These are phyloP conservation scores for Drosophila phalerata DNA, from an alignment of 2,888 invertebrate genomes.

Conservation along the genomic window DNA sequence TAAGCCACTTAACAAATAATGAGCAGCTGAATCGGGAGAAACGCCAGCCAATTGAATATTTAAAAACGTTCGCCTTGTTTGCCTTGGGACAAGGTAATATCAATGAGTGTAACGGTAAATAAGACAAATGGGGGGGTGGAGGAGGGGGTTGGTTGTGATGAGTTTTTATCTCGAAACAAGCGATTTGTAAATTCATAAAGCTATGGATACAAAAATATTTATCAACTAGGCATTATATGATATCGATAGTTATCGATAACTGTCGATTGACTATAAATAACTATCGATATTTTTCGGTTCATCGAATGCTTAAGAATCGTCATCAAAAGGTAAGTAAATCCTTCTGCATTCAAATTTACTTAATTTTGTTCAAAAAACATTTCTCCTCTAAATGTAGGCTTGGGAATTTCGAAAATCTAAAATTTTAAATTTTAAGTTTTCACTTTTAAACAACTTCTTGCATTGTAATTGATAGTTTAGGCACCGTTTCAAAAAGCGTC, in stretches of 20 bases:
- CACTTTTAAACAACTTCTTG: too few species aligned
- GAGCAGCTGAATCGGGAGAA: slow-evolving; percentile 59
- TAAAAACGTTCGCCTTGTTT: slow-evolving; percentile 49
- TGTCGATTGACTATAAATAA: too few species aligned
- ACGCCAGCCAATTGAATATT: slow-evolving; percentile 68
- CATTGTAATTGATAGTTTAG: neutral
- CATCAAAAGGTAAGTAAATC: too few species aligned
- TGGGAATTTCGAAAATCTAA: too few species aligned
- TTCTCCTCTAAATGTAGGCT: too few species aligned
- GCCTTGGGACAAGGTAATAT: neutral
- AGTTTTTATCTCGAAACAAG: neutral
- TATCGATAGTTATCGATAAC: too few species aligned
- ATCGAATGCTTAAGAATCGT: neutral
- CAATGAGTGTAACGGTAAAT: neutral
- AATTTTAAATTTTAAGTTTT: too few species aligned
- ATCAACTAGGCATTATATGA: neutral
- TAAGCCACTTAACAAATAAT: slow-evolving; percentile 82
- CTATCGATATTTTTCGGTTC: neutral
- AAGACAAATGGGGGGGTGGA: neutral
- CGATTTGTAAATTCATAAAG: neutral
- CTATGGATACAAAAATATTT: neutral
- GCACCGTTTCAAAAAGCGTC: neutral
- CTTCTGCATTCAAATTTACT: too few species aligned
- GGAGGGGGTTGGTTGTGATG: neutral
- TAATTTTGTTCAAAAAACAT: too few species aligned